Conservation (phyloP, 1,140 invertebrate species). For the Camponotus pennsylvanicus region DNA sequence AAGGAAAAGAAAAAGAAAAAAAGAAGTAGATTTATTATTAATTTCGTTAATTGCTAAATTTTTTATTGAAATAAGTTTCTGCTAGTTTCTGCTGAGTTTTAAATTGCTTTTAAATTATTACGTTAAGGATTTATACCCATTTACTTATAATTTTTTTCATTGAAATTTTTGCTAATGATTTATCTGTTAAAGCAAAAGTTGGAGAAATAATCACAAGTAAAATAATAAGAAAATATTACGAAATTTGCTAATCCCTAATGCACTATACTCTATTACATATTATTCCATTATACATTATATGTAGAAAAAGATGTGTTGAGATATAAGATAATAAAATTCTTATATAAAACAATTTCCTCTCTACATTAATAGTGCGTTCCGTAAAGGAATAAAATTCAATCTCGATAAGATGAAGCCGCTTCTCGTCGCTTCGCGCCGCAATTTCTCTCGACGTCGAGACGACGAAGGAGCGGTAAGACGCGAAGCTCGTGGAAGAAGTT, state of each 20-base stretch:
- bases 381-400: constrained; percentile 58
- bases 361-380: constrained; percentile 48
- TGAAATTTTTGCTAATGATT: not conserved
- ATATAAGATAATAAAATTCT: constrained; percentile 12
- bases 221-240: not conserved
- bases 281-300: not conserved
- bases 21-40: no score
- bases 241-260: not conserved
- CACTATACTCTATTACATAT: not conserved
- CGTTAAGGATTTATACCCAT: not conserved
- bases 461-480: constrained; percentile 31
- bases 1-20: no score
- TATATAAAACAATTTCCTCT: constrained; percentile 45
- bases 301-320: constrained; percentile 16
- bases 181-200: not conserved
- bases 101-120: no score
- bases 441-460: constrained; percentile 52
- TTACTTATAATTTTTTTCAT: not conserved
- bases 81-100: no score
- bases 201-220: not conserved
- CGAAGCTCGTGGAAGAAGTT: constrained; percentile 56
- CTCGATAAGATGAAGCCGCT: constrained; percentile 57
- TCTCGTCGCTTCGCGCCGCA: constrained; percentile 43
- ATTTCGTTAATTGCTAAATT: no score
- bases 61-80: no score